Evolutionary conservation across 2,888 invertebrate species (phyloP).

Genomic region (Embidobia sp.): DNA sequence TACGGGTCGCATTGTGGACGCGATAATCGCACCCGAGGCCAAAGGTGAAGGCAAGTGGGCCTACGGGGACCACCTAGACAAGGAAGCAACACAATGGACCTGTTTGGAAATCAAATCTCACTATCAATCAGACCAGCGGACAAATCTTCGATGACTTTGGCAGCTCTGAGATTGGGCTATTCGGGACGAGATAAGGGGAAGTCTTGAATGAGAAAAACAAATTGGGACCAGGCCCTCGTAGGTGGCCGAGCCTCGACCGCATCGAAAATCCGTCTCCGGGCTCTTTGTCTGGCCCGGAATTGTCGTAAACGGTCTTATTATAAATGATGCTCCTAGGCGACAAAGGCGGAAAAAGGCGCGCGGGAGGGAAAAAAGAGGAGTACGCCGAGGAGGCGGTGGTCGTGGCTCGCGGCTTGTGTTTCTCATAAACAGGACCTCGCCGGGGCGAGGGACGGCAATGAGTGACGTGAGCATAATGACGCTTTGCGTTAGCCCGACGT

Average conservation of each 20-base stretch:
- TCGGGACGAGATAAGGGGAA: no score
- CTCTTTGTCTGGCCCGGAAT: constrained; percentile 43
- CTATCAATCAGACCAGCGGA: constrained; percentile 17
- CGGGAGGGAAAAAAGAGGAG: constrained; percentile 30
- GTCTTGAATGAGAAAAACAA: no score
- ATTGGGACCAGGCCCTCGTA: background rate
- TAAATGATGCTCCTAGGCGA: constrained; percentile 50
- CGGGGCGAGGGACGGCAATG: constrained; percentile 71
- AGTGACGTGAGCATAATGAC: constrained; percentile 80
- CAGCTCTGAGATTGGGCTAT: no score
- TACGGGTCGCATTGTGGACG: constrained; percentile 6
- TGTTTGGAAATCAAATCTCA: constrained; percentile 24
- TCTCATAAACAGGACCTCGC: constrained; percentile 73
- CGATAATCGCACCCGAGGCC: no score
- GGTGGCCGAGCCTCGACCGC: constrained; percentile 5
- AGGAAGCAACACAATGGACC: no score
- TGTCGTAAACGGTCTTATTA: constrained; percentile 45
- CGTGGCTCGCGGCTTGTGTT: constrained; percentile 73
- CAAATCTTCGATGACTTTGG: no score
- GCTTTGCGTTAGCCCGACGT: constrained; percentile 66
- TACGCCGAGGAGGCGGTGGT: constrained; percentile 67
- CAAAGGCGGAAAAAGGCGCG: constrained; percentile 25
- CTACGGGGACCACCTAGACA: no score
- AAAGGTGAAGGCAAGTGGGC: no score
- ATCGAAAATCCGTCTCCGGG: constrained; percentile 15